Base-by-base conservation (phyloP, 2,797 vertebrate genomes). In the Hoplostethus mediterraneus region DNA sequence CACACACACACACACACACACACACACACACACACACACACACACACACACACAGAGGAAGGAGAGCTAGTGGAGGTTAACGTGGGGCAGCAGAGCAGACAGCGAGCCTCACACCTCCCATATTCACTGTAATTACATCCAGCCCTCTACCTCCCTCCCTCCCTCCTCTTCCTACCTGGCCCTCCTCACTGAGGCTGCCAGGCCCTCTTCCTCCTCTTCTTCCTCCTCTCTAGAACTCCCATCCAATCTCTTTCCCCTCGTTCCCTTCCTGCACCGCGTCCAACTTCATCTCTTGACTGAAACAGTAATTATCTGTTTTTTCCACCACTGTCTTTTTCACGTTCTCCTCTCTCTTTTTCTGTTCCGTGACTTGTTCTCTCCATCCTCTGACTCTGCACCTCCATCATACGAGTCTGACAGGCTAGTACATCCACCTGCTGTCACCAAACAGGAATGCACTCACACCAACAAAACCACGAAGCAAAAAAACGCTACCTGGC, bases 101-200 rank as follows among this genome's bases (percentile, higher is more conserved):
- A 76, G 81, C 33, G 11, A 73, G 62, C 75, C 79, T 84, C 73
- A 74, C 40, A 52, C 82, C 83, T 82, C 56, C 56, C n/a, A 52
- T 67, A 74, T 71, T 71, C 77, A 70, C 68, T 80, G 79, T 82
- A 90, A 90, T 85, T 57, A 78, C 80, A 88, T 67, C 78, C 82
- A 73, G 79, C 54, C 66, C 53, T 66, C 66, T 72, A 67, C 79
- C 62, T 72, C 59, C 59, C 63, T 56, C 59, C 59, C 63, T 56
- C 53, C 55, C 63, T 40, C 56, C 52, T 63, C 48, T 54, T 51
- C 33, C 63, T 51, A 66, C 68, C 66, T 67, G 56, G 59, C 48
- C 62, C 75, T 21, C 36, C 33, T 70, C n/a, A 36, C 52, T 7
- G 36, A 67, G 49, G 38, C 59, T 48, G 40, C 63, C 67, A 45